phyloP scores from a whole-genome alignment of 2,113 vertebrate genomes.

The Scomber japonicus region DNA sequence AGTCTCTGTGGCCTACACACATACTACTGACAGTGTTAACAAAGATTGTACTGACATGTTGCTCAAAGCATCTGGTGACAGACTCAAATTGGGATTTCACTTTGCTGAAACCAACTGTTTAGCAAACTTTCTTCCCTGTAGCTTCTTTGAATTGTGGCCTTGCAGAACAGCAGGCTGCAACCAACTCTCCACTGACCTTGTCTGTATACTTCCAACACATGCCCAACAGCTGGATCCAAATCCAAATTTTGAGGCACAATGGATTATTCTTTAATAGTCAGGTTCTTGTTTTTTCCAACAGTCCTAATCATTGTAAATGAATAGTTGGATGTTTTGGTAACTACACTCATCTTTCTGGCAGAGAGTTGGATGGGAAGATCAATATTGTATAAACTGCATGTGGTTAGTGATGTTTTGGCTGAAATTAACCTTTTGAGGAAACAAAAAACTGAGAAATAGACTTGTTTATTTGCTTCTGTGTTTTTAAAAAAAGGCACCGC shows the following conservation, averaged over 20 bases:
- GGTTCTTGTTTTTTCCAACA: too few relatives aligned
- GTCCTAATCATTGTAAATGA: too few relatives aligned
- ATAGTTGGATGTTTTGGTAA: too few relatives aligned
- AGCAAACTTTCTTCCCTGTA: background rate
- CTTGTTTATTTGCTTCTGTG: background rate
- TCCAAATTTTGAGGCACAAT: background rate
- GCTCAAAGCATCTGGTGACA: background rate
- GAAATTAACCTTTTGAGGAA: too few relatives aligned
- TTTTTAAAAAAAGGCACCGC: background rate
- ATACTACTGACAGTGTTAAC: background rate
- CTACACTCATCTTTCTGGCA: too few relatives aligned
- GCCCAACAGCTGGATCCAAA: background rate
- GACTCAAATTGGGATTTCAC: background rate
- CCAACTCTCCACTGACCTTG: background rate
- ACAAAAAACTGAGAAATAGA: too few relatives aligned
- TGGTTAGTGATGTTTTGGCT: too few relatives aligned
- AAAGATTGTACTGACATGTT: slow-evolving; percentile 4
- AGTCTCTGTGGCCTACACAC: slow-evolving; percentile 13
- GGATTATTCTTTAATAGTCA: background rate
- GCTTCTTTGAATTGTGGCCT: background rate
- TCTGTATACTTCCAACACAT: background rate
- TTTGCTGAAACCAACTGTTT: background rate
- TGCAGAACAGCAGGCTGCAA: background rate
- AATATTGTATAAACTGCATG: too few relatives aligned
- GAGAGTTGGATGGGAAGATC: too few relatives aligned